Evolutionary conservation across 2,797 vertebrate genomes (phyloP).

Genomic region (Podargus strigoides): DNA sequence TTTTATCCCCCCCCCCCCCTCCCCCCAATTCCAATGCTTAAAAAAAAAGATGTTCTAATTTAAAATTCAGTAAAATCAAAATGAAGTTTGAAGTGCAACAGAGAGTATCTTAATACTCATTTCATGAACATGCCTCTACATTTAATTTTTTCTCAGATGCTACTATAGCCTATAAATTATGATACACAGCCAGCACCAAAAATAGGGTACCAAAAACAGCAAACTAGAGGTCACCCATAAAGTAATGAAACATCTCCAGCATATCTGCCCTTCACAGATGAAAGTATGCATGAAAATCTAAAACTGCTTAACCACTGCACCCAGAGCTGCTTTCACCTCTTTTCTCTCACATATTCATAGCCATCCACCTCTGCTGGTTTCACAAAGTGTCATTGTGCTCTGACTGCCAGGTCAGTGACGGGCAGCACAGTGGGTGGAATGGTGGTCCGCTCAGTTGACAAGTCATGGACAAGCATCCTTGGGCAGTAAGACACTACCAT

Average conservation of each 20-base stretch:
- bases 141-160: neutral
- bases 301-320: neutral
- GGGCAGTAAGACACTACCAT: rapidly evolving
- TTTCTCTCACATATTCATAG: neutral
- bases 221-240: neutral
- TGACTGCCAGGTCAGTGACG: neutral
- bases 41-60: neutral
- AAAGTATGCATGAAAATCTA: neutral
- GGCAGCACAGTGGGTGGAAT: rapidly evolving
- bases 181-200: neutral
- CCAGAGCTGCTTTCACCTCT: neutral
- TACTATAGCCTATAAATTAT: neutral
- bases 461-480: neutral
- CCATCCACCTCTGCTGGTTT: neutral
- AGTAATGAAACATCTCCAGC: neutral
- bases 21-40: neutral
- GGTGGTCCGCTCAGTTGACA: rapidly evolving
- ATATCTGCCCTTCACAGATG: slow-evolving; percentile 3
- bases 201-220: neutral
- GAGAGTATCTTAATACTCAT: neutral
- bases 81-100: neutral
- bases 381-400: too few species aligned
- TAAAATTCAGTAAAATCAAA: slow-evolving; percentile 18
- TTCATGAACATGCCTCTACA: neutral
- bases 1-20: too few species aligned